These are phyloP conservation scores for Pangasius krempfi DNA, from an alignment of 2,797 vertebrate species.

Conservation along the genomic window DNA sequence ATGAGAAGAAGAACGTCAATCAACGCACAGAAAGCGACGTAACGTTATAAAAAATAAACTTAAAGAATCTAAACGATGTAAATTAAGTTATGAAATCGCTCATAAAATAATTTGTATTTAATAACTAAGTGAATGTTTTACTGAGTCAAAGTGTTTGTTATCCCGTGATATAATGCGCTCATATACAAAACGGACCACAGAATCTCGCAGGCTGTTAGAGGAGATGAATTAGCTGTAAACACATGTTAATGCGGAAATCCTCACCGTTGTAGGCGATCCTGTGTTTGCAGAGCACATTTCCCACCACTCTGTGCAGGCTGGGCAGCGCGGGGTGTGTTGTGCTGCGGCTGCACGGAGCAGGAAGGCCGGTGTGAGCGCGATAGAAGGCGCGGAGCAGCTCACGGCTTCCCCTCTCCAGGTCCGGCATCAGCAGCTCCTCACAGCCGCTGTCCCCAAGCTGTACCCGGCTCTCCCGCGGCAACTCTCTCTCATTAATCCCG, in stretches of 20 bases:
- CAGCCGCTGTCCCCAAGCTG: constrained; percentile 29
- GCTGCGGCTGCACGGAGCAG: constrained; percentile 24
- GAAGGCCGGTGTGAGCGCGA: constrained; percentile 57
- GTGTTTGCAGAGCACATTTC: constrained; percentile 79
- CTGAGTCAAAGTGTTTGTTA: background rate
- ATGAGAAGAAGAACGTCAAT: no score
- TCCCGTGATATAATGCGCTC: background rate
- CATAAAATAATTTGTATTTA: no score
- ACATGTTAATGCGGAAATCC: background rate
- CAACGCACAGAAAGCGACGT: background rate
- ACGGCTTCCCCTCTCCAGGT: constrained; percentile 74
- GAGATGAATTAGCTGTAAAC: no score
- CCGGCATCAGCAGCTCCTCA: background rate
- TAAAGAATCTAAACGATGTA: background rate
- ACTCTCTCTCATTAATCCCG: background rate
- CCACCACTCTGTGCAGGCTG: constrained; percentile 79
- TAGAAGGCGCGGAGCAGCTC: constrained; percentile 73
- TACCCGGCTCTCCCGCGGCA: background rate
- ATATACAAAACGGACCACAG: no score
- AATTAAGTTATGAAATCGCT: background rate
- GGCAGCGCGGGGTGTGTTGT: constrained; percentile 59
- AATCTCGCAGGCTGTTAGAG: no score
- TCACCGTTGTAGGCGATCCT: constrained; percentile 82
- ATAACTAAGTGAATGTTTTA: background rate
- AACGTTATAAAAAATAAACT: background rate